Conservation (phyloP, 2,888 invertebrate genomes). For the Trissolcus japonicus region DNA sequence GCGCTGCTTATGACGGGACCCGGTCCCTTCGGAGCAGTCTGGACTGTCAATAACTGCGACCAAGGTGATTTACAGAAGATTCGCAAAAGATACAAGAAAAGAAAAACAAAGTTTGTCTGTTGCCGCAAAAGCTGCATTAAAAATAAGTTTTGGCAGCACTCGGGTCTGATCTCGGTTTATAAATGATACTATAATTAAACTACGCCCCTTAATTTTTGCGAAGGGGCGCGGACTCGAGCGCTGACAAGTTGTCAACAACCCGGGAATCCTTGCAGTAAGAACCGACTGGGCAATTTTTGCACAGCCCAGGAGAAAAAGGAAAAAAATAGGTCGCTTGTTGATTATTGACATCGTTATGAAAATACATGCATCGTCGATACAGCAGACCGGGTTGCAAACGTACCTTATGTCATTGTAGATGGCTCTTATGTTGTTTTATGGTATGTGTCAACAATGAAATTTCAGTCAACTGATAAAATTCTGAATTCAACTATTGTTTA, state of each 20-base stretch:
- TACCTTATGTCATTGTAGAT: constrained; percentile 15
- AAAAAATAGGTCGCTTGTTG: constrained; percentile 12
- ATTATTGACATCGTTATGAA: neutral
- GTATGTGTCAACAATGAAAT: constrained; percentile 17
- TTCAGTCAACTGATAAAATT: too few species aligned
- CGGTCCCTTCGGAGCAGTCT: too few species aligned
- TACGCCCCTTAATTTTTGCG: neutral
- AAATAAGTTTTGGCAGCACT: constrained; percentile 22
- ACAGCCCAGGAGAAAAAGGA: too few species aligned
- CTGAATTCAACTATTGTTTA: constrained; percentile 1
- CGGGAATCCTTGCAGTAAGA: neutral
- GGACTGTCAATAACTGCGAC: neutral
- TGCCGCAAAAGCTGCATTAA: constrained; percentile 13
- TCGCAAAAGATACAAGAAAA: too few species aligned
- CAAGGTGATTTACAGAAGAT: neutral
- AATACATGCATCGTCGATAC: constrained; percentile 10
- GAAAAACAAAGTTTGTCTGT: too few species aligned
- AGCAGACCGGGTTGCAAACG: constrained; percentile 1
- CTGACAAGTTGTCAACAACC: neutral
- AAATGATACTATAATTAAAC: constrained; percentile 28
- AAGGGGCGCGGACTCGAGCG: neutral
- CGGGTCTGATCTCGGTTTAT: constrained; percentile 15
- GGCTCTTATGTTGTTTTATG: constrained; percentile 16
- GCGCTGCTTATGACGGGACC: neutral
- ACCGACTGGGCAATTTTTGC: neutral